A percentile compares a stretch with the other conserved stretches of the same genome.
Evolutionary conservation across 2,113 vertebrate species (phyloP).

Genomic region (Leucosticte australis): DNA sequence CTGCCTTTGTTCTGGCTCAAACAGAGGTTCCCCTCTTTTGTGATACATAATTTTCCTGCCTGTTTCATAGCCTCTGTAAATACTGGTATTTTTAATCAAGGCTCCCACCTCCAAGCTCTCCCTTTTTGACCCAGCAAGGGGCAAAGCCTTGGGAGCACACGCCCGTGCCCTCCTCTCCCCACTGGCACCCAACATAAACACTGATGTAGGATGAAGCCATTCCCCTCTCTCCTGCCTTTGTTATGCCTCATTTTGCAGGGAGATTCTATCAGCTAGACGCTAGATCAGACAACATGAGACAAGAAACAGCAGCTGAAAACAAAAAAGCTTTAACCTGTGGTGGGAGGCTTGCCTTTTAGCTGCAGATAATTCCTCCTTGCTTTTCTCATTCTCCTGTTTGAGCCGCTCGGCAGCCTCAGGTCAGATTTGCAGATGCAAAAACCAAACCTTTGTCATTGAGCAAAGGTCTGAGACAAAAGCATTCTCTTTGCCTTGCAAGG

Average conservation of each 20-base stretch:
- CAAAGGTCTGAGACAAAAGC: neutral
- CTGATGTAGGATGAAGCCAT: neutral
- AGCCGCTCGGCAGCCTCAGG: neutral
- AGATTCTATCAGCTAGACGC: neutral
- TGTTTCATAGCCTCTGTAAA: neutral
- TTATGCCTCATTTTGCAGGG: neutral
- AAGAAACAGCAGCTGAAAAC: constrained; percentile 28
- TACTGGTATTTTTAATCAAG: neutral
- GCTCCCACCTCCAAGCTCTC: neutral
- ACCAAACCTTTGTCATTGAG: neutral
- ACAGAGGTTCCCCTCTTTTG: neutral
- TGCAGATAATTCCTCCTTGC: neutral
- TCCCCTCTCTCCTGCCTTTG: neutral
- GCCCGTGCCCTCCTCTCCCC: neutral
- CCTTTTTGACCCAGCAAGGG: neutral
- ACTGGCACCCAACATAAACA: neutral
- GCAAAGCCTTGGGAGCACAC: fast-evolving
- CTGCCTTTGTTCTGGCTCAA: neutral
- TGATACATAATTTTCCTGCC: neutral
- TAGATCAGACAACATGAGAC: neutral
- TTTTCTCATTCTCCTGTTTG: neutral
- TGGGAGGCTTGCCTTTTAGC: neutral
- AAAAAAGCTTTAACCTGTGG: neutral
- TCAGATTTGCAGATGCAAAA: constrained; percentile 23
- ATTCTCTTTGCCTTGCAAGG: neutral